phyloP scores from a whole-genome alignment of 2,888 invertebrate genomes.

The Opisthograptis luteolata region DNA sequence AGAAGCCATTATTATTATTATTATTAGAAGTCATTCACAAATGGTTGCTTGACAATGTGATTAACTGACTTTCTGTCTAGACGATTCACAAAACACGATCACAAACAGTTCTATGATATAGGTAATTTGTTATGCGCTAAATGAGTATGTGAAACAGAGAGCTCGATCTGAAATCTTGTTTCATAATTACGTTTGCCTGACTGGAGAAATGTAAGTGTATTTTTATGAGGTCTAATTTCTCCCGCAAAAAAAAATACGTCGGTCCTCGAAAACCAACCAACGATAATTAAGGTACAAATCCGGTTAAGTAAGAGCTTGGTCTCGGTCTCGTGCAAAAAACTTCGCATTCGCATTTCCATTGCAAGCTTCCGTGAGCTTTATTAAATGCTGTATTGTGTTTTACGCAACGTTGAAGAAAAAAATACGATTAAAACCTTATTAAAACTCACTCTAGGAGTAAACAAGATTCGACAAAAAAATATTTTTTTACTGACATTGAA shows the following conservation, averaged over 20 bases:
- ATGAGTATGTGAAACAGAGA: slow-evolving; percentile 6
- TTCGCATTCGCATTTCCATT: slow-evolving; percentile 31
- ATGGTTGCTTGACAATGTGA: slow-evolving; percentile 23
- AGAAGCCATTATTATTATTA: too few relatives aligned
- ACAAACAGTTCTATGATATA: slow-evolving; percentile 1
- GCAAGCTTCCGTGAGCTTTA: slow-evolving; percentile 28
- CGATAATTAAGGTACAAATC: slow-evolving; percentile 37
- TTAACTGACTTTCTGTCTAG: slow-evolving; percentile 31
- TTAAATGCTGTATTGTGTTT: slow-evolving; percentile 28
- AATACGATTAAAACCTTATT: background rate
- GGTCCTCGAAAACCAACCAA: slow-evolving; percentile 22
- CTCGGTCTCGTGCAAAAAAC: slow-evolving; percentile 25
- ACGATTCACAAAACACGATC: slow-evolving; percentile 2
- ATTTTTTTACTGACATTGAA: background rate
- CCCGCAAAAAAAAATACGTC: slow-evolving; percentile 27
- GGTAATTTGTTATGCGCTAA: slow-evolving; percentile 6
- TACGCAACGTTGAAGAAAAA: slow-evolving; percentile 7
- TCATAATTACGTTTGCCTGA: slow-evolving; percentile 9
- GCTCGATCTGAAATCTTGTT: slow-evolving; percentile 10
- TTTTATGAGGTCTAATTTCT: slow-evolving; percentile 26
- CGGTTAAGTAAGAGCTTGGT: slow-evolving; percentile 31
- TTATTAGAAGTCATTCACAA: slow-evolving; percentile 33
- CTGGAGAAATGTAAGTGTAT: slow-evolving; percentile 17
- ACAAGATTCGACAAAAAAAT: background rate
- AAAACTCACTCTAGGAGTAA: background rate